phyloP scores from a whole-genome alignment of 2,113 vertebrate genomes.

The Beaufortia kweichowensis region DNA sequence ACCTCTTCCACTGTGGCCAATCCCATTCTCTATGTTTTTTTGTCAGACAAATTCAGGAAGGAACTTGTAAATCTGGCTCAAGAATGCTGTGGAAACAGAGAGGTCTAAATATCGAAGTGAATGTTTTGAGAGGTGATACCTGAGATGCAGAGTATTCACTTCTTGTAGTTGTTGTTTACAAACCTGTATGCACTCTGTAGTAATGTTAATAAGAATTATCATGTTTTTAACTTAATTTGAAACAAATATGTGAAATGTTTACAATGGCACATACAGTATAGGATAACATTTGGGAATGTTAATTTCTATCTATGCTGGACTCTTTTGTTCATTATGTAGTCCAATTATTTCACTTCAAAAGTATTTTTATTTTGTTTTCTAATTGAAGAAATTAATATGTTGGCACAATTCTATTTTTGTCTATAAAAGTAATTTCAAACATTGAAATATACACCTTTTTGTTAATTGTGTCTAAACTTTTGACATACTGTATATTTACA shows the following conservation, averaged over 20 bases:
- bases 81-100: slow-evolving; percentile 8
- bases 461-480: too few species aligned
- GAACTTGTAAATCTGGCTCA: slow-evolving; percentile 62
- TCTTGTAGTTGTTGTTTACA: not conserved
- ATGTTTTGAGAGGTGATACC: not conserved
- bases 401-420: too few species aligned
- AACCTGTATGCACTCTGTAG: not conserved
- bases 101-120: not conserved
- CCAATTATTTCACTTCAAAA: too few species aligned
- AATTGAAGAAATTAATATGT: too few species aligned
- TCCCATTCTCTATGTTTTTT: slow-evolving; percentile 75
- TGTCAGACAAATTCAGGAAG: slow-evolving; percentile 75
- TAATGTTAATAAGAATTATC: not conserved
- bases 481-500: too few species aligned
- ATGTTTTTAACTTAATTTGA: not conserved
- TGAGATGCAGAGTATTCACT: not conserved
- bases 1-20: slow-evolving; percentile 73
- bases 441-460: too few species aligned
- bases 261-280: too few species aligned
- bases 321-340: too few species aligned
- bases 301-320: too few species aligned
- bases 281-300: too few species aligned
- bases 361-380: too few species aligned
- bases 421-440: too few species aligned
- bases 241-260: not conserved